phyloP scores from a whole-genome alignment of 2,797 vertebrate genomes.

The Thunnus albacares region DNA sequence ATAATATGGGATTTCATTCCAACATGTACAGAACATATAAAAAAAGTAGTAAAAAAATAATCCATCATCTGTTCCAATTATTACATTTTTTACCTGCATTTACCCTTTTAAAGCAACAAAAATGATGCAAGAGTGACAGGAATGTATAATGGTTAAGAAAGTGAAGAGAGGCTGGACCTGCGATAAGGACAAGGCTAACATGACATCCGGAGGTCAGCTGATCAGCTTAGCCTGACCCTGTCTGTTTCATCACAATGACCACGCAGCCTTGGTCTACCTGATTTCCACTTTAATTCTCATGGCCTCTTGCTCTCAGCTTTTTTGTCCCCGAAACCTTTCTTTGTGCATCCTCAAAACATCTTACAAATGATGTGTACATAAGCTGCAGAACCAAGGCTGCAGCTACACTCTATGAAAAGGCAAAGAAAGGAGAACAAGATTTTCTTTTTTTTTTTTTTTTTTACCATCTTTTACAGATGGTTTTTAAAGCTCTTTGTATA shows the following conservation, averaged over 20 bases:
- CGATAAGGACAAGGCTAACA: slow-evolving; percentile 10
- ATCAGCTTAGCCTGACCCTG: neutral
- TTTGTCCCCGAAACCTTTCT: slow-evolving; percentile 39
- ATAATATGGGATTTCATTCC: neutral
- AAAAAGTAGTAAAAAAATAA: neutral
- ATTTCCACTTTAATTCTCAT: slow-evolving; percentile 39
- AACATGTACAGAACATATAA: neutral
- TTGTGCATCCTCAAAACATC: slow-evolving; percentile 28
- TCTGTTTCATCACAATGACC: slow-evolving; percentile 39
- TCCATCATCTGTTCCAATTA: no score
- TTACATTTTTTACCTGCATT: neutral
- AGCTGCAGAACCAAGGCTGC: slow-evolving; percentile 60
- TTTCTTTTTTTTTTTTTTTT: slow-evolving; percentile 19
- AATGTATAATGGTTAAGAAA: neutral
- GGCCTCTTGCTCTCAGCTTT: slow-evolving; percentile 25
- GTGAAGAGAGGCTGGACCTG: neutral
- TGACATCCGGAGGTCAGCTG: slow-evolving; percentile 16
- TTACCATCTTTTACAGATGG: neutral
- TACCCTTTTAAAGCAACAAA: neutral
- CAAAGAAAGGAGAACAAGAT: neutral
- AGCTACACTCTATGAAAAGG: slow-evolving; percentile 1
- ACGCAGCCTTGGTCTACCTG: slow-evolving; percentile 52
- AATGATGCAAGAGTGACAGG: neutral
- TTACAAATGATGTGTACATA: slow-evolving; percentile 23
- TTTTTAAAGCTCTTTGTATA: slow-evolving; percentile 32